Evolutionary conservation across 1,140 invertebrate genomes (phyloP).

Genomic region (Homalodisca vitripennis): DNA sequence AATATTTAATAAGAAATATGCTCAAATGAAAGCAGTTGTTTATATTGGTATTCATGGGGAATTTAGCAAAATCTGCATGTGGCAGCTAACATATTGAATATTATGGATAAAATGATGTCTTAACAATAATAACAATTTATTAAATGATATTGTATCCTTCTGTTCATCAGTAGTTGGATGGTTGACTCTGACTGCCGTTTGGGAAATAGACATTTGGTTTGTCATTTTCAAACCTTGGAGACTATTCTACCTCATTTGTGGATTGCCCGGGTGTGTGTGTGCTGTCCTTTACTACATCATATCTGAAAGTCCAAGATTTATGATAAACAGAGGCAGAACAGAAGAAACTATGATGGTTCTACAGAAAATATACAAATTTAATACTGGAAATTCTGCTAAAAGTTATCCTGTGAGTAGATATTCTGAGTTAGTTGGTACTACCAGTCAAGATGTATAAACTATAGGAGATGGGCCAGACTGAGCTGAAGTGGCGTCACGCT

Average conservation of each 20-base stretch:
- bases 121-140: too few relatives aligned
- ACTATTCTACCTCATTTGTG: conserved; percentile 4
- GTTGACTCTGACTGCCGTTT: neutral
- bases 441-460: too few relatives aligned
- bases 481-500: too few relatives aligned
- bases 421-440: too few relatives aligned
- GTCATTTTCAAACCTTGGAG: conserved; percentile 3
- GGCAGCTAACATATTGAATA: too few relatives aligned
- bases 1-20: too few relatives aligned
- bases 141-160: too few relatives aligned
- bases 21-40: too few relatives aligned
- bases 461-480: too few relatives aligned
- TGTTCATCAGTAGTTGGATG: conserved; percentile 5
- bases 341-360: conserved; percentile 1
- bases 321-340: neutral
- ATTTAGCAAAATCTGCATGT: too few relatives aligned
- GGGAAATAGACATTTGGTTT: neutral
- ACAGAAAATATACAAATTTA: neutral
- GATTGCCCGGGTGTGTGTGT: neutral
- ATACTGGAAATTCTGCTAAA: neutral
- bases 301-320: conserved; percentile 1
- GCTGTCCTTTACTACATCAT: neutral
- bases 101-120: too few relatives aligned
- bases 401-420: neutral
- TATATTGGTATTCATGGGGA: too few relatives aligned